phyloP scores from a whole-genome alignment of 2,797 vertebrate genomes.

The Capromys pilorides region DNA sequence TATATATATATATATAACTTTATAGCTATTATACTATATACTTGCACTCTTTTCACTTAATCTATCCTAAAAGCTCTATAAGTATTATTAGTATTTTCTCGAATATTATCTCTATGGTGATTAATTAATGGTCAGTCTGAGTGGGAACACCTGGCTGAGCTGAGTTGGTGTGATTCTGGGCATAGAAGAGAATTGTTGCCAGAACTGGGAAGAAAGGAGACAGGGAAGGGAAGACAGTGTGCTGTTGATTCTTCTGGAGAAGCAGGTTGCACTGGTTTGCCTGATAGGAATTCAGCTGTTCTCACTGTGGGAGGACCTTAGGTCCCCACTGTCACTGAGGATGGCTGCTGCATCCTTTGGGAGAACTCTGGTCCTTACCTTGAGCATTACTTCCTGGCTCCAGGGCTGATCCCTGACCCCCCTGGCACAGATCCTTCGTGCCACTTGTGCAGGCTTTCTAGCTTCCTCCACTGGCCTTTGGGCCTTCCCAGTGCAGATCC shows the following conservation, averaged over 20 bases:
- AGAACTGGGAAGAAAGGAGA: neutral
- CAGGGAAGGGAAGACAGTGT: neutral
- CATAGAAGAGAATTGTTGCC: neutral
- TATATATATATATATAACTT: neutral
- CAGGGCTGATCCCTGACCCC: neutral
- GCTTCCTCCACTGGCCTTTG: neutral
- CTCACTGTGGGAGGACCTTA: neutral
- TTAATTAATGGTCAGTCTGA: neutral
- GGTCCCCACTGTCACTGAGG: neutral
- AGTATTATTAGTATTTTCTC: neutral
- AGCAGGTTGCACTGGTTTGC: neutral
- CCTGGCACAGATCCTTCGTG: neutral
- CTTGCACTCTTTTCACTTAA: slow-evolving; percentile 28
- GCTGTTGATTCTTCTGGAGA: neutral
- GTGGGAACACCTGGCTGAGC: neutral
- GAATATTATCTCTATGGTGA: neutral
- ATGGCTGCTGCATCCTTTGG: neutral
- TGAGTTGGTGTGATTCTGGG: neutral
- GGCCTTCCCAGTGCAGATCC: neutral
- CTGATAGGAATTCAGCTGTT: neutral
- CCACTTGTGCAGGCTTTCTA: neutral
- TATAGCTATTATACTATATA: neutral
- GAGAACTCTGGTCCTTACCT: neutral
- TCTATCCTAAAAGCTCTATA: neutral
- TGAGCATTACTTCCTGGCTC: neutral